phyloP scores from a whole-genome alignment of 2,113 vertebrate species.

The Lethenteron reissneri region DNA sequence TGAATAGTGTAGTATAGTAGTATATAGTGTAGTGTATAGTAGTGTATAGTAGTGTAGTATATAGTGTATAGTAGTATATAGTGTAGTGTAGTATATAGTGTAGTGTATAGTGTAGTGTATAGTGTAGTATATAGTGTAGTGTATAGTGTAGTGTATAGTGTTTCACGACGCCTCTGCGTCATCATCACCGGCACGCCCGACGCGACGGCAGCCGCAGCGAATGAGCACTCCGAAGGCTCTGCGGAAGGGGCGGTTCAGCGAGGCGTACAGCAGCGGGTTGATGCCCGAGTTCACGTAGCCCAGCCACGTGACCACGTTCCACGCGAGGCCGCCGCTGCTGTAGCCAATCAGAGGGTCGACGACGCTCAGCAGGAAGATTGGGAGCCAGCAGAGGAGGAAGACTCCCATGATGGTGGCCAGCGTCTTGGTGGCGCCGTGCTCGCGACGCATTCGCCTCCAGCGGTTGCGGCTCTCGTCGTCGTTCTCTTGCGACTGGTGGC shows the following conservation, averaged over 20 bases:
- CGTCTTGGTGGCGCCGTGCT: constrained; percentile 17
- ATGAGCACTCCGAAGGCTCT: constrained; percentile 35
- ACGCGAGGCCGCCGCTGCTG: constrained; percentile 36
- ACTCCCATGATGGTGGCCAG: constrained; percentile 34
- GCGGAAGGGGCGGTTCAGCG: constrained; percentile 37
- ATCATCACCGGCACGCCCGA: too few relatives aligned
- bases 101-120: too few relatives aligned
- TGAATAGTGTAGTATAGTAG: too few relatives aligned
- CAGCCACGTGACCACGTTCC: constrained; percentile 40
- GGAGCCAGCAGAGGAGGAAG: constrained; percentile 40
- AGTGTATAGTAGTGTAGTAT: too few relatives aligned
- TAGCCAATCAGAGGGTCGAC: constrained; percentile 42
- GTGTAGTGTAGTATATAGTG: too few relatives aligned
- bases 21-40: too few relatives aligned
- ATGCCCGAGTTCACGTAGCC: constrained; percentile 41
- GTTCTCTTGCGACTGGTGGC: too few relatives aligned
- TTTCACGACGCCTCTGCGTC: too few relatives aligned
- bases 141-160: too few relatives aligned
- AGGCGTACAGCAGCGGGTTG: constrained; percentile 41
- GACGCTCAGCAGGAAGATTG: constrained; percentile 37
- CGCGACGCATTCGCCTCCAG: constrained; percentile 38
- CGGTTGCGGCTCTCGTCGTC: too few relatives aligned
- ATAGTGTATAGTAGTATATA: too few relatives aligned
- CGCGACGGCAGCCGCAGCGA: constrained; percentile 13
- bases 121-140: too few relatives aligned